A percentile compares a stretch with the other conserved stretches of the same genome.
phyloP scores from a whole-genome alignment of 2,113 vertebrate genomes.

The Xenopus laevis region DNA sequence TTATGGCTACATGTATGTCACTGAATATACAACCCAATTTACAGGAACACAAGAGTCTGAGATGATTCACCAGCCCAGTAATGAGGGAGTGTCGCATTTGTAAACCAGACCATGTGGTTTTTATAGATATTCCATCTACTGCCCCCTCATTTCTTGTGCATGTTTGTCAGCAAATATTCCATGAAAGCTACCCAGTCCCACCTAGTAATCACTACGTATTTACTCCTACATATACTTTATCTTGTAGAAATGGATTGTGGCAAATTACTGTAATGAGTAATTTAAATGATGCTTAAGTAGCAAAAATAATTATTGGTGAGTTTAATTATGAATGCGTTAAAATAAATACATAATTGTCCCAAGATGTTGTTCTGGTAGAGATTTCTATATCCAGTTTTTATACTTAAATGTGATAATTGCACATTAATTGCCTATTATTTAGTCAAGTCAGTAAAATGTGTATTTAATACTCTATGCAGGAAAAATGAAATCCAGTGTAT shows the following conservation, averaged over 20 bases:
- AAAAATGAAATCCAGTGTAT: too few relatives aligned
- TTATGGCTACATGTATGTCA: background rate
- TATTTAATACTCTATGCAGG: too few relatives aligned
- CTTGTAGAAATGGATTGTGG: constrained; percentile 14
- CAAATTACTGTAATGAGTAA: constrained; percentile 31
- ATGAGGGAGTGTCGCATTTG: background rate
- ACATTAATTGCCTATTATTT: too few relatives aligned
- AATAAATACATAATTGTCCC: constrained; percentile 18
- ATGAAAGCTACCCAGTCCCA: background rate
- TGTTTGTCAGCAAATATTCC: background rate
- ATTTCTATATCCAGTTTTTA: too few relatives aligned
- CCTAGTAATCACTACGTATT: constrained; percentile 21
- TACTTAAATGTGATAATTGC: too few relatives aligned
- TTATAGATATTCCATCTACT: background rate
- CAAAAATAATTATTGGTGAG: constrained; percentile 22
- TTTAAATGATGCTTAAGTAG: constrained; percentile 33
- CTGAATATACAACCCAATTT: background rate
- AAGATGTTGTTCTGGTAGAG: background rate
- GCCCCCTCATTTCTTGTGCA: constrained; percentile 4
- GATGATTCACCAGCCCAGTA: background rate
- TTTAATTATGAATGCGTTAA: background rate
- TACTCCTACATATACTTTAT: constrained; percentile 8
- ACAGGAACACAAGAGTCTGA: background rate
- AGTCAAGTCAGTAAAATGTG: too few relatives aligned
- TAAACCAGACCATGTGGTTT: background rate